Conservation (phyloP, 2,888 invertebrate species). For the Cataglyphis altisquamis region DNA sequence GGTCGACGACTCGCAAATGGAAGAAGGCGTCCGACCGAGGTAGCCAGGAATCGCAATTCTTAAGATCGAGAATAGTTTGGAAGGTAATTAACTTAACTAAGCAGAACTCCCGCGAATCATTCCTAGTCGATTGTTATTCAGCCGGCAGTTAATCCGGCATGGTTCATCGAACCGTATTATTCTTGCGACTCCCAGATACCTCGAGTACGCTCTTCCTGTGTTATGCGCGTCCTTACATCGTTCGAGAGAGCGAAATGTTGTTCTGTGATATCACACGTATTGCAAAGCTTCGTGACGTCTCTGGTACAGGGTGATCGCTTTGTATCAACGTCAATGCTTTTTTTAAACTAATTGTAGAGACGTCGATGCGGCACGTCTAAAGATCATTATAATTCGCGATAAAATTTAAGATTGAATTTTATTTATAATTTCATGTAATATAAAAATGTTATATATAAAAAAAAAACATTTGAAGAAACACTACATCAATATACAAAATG, state of each 20-base stretch:
- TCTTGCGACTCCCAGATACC: constrained; percentile 23
- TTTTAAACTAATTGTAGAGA: background rate
- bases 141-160: background rate
- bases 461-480: too few relatives aligned
- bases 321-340: constrained; percentile 59
- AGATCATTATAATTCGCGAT: background rate
- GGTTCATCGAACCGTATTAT: constrained; percentile 19
- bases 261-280: constrained; percentile 62
- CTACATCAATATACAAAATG: too few relatives aligned
- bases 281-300: constrained; percentile 77
- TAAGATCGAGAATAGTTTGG: background rate
- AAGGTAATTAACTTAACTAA: background rate
- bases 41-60: constrained; percentile 10
- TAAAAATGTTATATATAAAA: background rate
- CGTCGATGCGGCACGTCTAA: constrained; percentile 1
- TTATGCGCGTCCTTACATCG: constrained; percentile 3
- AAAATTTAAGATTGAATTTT: background rate
- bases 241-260: constrained; percentile 65
- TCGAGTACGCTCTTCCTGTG: constrained; percentile 12
- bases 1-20: constrained; percentile 63
- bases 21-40: constrained; percentile 25
- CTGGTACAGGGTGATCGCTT: constrained; percentile 68
- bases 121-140: constrained; percentile 2
- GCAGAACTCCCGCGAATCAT: background rate
- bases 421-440: background rate